Conservation (phyloP, 2,797 vertebrate genomes). For the Melanitta fusca region DNA sequence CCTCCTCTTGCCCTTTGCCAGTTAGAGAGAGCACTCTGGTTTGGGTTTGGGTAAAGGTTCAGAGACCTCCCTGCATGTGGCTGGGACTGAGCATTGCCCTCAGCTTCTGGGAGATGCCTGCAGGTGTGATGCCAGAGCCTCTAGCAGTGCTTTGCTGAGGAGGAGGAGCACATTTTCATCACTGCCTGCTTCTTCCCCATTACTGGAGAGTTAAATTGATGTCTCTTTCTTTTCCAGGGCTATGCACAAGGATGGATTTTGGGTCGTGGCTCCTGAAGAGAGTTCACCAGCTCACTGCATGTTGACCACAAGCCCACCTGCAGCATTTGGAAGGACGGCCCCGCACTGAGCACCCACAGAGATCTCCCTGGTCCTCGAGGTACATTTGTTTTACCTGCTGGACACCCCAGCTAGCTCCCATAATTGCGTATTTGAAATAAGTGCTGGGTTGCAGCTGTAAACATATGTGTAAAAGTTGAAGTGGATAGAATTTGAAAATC, state of each 20-base stretch:
- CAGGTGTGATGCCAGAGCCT: not conserved
- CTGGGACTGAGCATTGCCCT: not conserved
- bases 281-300: not conserved
- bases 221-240: not conserved
- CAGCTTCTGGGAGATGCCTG: not conserved
- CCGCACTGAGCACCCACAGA: not conserved
- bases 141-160: not conserved
- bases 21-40: not conserved
- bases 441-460: not conserved
- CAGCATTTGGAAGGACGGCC: not conserved
- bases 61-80: not conserved
- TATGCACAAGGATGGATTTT: fast-evolving
- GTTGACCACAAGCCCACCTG: not conserved
- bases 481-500: not conserved
- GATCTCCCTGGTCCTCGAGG: not conserved
- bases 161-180: not conserved
- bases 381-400: not conserved
- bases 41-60: not conserved
- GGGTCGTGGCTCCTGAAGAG: not conserved
- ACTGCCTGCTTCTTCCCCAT: not conserved
- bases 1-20: not conserved
- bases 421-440: not conserved
- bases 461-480: not conserved
- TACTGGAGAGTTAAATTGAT: not conserved
- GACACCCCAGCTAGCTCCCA: not conserved